Percentiles rank a stretch among this genome's conserved stretches.
These are phyloP conservation scores for Neodiprion fabricii DNA, from an alignment of 1,140 invertebrate species.

Conservation along the genomic window DNA sequence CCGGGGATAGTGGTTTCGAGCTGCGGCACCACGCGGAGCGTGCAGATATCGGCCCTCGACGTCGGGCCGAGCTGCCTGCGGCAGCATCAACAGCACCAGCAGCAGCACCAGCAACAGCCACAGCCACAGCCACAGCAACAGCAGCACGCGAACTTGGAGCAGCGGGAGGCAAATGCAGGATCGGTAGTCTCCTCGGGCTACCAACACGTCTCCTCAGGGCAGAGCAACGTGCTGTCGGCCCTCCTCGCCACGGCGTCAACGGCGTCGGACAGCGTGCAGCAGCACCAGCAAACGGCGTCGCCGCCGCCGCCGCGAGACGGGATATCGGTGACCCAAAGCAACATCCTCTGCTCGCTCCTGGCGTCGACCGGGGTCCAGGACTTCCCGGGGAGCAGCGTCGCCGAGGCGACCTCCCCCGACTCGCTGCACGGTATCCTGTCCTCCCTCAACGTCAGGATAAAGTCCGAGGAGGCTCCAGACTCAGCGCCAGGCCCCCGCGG, in stretches of 20 bases:
- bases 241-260: neutral
- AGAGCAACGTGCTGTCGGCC: slow-evolving; percentile 9
- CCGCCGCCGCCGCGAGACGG: neutral
- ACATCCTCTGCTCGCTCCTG: slow-evolving; percentile 27
- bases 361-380: slow-evolving; percentile 21
- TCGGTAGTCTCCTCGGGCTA: slow-evolving; percentile 29
- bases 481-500: slow-evolving; percentile 29
- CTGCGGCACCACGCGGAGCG: neutral
- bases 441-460: slow-evolving; percentile 40
- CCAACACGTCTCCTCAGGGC: neutral
- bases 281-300: neutral
- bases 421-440: slow-evolving; percentile 48
- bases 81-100: slow-evolving; percentile 18
- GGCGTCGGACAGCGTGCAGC: slow-evolving; percentile 11
- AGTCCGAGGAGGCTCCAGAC: slow-evolving; percentile 41
- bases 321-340: slow-evolving; percentile 18
- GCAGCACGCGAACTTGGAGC: neutral
- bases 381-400: neutral
- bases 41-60: slow-evolving; percentile 27
- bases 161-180: neutral
- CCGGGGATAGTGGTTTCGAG: neutral
- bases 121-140: slow-evolving; percentile 30
- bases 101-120: slow-evolving; percentile 26
- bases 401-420: slow-evolving; percentile 33
- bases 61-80: slow-evolving; percentile 17